phyloP scores from a whole-genome alignment of 2,113 vertebrate species.

The Oreocharis arfaki region DNA sequence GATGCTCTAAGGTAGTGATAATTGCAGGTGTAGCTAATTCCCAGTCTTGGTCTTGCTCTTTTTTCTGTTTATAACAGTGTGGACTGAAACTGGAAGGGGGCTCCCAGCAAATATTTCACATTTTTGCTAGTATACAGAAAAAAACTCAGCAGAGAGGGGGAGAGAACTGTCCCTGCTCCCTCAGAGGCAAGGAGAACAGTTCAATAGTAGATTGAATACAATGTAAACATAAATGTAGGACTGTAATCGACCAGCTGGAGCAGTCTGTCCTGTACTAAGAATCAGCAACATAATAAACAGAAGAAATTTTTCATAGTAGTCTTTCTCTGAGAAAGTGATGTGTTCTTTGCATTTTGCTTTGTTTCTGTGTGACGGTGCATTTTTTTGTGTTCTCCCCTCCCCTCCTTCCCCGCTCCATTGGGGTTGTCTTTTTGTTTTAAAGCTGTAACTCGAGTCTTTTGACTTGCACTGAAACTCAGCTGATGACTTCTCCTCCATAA shows the following conservation, averaged over 20 bases:
- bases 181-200: not conserved
- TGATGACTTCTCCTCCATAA: not conserved
- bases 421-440: not conserved
- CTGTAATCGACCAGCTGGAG: not conserved
- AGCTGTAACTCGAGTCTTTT: not conserved
- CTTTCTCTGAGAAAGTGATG: not conserved
- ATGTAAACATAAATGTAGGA: not conserved
- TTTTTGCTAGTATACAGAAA: not conserved
- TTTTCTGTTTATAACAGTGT: not conserved
- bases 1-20: not conserved
- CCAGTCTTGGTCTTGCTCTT: not conserved
- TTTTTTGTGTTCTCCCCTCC: too few relatives aligned
- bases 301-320: not conserved
- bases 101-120: not conserved
- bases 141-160: not conserved
- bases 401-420: fast-evolving
- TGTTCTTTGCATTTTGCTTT: not conserved
- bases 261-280: not conserved
- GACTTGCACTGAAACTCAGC: not conserved
- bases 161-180: not conserved
- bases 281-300: not conserved
- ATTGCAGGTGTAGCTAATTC: not conserved
- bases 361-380: not conserved
- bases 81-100: not conserved
- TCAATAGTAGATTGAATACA: not conserved